Conservation (phyloP, 2,888 invertebrate species). For the Drosophila macrothrix region DNA sequence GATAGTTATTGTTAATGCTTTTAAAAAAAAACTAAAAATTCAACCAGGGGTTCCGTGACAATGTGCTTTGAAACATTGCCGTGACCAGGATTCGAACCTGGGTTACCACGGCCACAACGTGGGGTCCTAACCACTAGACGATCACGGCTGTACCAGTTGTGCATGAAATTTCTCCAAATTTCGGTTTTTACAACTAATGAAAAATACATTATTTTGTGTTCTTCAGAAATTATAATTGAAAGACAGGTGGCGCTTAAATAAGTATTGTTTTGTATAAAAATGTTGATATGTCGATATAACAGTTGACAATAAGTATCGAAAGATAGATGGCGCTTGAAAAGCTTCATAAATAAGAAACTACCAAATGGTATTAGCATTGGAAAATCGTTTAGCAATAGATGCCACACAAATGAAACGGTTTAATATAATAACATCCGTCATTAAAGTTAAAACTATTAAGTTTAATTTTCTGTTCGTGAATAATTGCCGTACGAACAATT, state of each 20-base stretch:
- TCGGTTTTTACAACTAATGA: constrained; percentile 8
- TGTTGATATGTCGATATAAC: not conserved
- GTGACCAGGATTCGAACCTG: constrained; percentile 85
- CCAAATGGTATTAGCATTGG: not conserved
- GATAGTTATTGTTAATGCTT: not conserved
- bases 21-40: constrained; percentile 1
- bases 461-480: not conserved
- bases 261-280: not conserved
- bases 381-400: not conserved
- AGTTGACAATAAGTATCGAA: not conserved
- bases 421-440: not conserved
- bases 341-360: not conserved
- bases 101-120: constrained; percentile 85
- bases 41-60: constrained; percentile 68
- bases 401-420: not conserved
- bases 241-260: constrained; percentile 26
- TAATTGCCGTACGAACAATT: not conserved
- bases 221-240: not conserved
- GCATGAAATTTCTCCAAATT: constrained; percentile 86
- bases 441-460: not conserved
- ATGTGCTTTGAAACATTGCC: constrained; percentile 75
- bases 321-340: not conserved
- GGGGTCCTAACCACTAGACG: constrained; percentile 85
- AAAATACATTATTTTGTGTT: not conserved
- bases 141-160: constrained; percentile 80